These are phyloP conservation scores for Trachelus troglodyta DNA, from an alignment of 2,888 invertebrate genomes.

Conservation along the genomic window DNA sequence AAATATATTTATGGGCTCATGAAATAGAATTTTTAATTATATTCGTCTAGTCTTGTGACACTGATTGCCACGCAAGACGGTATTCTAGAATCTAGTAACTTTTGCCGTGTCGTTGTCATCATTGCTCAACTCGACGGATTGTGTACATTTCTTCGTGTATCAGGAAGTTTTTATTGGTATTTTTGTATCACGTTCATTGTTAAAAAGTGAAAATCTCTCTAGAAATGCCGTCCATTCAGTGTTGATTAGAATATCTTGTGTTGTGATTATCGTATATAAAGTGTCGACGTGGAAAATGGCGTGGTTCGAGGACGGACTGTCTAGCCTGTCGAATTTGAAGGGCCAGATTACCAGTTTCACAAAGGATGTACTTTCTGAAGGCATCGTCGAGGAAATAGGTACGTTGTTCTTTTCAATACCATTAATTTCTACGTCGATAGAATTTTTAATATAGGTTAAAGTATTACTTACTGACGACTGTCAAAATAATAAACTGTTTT, in stretches of 20 bases:
- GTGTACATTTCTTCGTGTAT: conserved; percentile 7
- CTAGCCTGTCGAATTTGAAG: conserved; percentile 73
- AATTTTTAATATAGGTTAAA: not conserved
- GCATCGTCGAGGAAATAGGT: conserved; percentile 73
- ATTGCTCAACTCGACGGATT: not conserved
- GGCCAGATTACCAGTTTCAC: conserved; percentile 91
- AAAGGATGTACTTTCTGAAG: conserved; percentile 87
- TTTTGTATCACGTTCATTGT: conserved; percentile 1
- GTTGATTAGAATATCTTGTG: not conserved
- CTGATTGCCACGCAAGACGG: not conserved
- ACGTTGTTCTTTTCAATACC: conserved; percentile 33
- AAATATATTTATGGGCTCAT: not conserved
- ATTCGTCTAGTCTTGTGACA: not conserved
- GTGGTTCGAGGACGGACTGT: conserved; percentile 63
- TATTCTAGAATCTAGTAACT: not conserved
- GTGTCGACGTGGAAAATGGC: conserved; percentile 63
- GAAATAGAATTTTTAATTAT: not conserved
- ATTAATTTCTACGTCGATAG: not conserved
- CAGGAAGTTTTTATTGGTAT: not conserved
- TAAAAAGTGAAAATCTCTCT: conserved; percentile 5
- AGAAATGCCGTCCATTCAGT: not conserved
- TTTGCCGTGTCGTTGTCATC: not conserved
- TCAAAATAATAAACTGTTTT: conserved; percentile 59
- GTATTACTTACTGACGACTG: conserved; percentile 49
- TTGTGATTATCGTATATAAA: conserved; percentile 3